A percentile compares a stretch with the other conserved stretches of the same genome.
Conservation (phyloP, 2,113 vertebrate species). For the Nipponia nippon region DNA sequence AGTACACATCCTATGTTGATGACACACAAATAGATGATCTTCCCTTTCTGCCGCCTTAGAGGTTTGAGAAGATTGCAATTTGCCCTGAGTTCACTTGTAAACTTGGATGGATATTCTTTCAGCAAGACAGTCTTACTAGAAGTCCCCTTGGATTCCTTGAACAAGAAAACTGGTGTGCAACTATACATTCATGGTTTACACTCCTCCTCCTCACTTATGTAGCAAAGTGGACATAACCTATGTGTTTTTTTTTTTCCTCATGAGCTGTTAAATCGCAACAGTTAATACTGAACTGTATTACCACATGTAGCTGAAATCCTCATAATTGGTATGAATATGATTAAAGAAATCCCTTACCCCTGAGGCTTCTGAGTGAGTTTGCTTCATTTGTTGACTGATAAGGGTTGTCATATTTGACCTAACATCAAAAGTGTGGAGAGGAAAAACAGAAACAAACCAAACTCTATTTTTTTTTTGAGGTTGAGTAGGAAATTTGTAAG, state of each 20-base stretch:
- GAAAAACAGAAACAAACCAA: background rate
- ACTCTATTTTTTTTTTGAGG: background rate
- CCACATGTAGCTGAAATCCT: background rate
- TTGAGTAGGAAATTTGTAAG: background rate
- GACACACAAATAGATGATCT: background rate
- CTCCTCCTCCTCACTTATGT: background rate
- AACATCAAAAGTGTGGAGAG: constrained; percentile 13
- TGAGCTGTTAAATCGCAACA: background rate
- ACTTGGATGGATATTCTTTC: background rate
- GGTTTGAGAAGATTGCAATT: background rate
- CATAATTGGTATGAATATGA: background rate
- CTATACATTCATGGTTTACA: background rate
- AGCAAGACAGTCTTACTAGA: background rate
- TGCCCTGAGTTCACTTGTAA: background rate
- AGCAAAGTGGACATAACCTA: background rate
- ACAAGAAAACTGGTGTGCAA: background rate
- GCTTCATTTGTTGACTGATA: constrained; percentile 19
- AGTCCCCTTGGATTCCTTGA: background rate
- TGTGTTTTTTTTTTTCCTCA: background rate
- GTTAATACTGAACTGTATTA: background rate
- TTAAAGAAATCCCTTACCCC: constrained; percentile 18
- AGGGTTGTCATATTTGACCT: constrained; percentile 10
- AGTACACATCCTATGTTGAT: background rate
- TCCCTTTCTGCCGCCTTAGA: background rate
- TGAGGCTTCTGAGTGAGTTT: constrained; percentile 10